phyloP scores from a whole-genome alignment of 1,140 invertebrate species.

The Anthonomus grandis region DNA sequence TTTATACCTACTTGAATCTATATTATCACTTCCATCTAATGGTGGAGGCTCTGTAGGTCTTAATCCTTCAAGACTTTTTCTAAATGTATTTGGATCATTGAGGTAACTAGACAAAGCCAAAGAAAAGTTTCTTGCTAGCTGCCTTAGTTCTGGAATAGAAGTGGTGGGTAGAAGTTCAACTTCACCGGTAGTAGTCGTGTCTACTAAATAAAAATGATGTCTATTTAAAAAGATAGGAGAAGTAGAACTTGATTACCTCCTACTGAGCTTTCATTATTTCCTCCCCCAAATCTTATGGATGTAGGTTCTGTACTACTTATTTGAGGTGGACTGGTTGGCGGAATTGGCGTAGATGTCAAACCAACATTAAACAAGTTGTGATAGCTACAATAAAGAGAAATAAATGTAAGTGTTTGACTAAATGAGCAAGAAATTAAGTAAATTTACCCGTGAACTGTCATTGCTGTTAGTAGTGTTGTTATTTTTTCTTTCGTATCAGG shows the following conservation, averaged over 20 bases:
- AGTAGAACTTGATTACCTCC: too few species aligned
- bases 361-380: slow-evolving; percentile 40
- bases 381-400: background rate
- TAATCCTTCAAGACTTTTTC: slow-evolving; percentile 68
- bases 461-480: slow-evolving; percentile 54
- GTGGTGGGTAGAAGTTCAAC: slow-evolving; percentile 14
- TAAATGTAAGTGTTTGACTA: too few species aligned
- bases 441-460: slow-evolving; percentile 57
- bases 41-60: slow-evolving; percentile 70
- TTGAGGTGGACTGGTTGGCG: too few species aligned
- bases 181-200: background rate
- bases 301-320: too few species aligned
- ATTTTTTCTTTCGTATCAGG: slow-evolving; percentile 37
- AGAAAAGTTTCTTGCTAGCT: slow-evolving; percentile 78
- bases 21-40: slow-evolving; percentile 41
- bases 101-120: slow-evolving; percentile 76
- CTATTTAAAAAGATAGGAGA: background rate
- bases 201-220: too few species aligned
- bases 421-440: too few species aligned
- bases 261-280: too few species aligned
- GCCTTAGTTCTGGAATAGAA: slow-evolving; percentile 61
- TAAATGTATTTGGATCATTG: slow-evolving; percentile 74
- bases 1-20: slow-evolving; percentile 17
- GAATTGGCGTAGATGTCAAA: slow-evolving; percentile 57
- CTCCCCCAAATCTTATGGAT: too few species aligned